phyloP scores from a whole-genome alignment of 92 coral and sea anemone species.

The Paragorgia papillata region DNA sequence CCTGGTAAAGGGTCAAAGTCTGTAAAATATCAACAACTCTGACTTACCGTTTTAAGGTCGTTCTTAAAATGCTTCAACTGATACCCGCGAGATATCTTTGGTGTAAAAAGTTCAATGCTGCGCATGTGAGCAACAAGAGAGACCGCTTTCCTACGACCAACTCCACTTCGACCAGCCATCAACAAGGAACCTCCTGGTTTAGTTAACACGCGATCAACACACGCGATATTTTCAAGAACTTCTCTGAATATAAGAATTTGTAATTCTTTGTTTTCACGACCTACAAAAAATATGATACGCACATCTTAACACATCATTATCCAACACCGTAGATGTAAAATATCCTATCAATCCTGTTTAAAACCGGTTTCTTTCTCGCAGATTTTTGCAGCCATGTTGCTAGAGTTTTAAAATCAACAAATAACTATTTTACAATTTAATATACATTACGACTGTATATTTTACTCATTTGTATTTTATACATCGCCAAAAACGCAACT shows the following conservation, averaged over 20 bases:
- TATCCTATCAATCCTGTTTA: too few species aligned
- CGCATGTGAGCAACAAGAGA: slow-evolving; percentile 98
- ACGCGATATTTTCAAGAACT: slow-evolving; percentile 92
- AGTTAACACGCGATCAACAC: slow-evolving; percentile 94
- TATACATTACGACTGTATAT: too few species aligned
- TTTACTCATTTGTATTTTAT: too few species aligned
- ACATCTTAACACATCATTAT: background rate
- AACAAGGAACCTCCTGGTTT: slow-evolving; percentile 92
- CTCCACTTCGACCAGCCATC: slow-evolving; percentile 99
- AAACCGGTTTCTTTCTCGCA: too few species aligned
- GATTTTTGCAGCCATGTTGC: too few species aligned
- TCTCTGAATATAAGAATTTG: slow-evolving; percentile 92
- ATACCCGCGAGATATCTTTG: slow-evolving; percentile 95
- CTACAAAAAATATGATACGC: too few species aligned
- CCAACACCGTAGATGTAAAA: background rate
- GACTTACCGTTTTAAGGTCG: slow-evolving; percentile 84
- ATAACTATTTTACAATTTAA: too few species aligned
- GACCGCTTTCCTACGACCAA: slow-evolving; percentile 97
- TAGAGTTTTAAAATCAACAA: too few species aligned
- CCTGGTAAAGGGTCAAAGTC: too few species aligned
- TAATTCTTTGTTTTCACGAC: slow-evolving; percentile 96
- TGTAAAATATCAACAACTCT: background rate
- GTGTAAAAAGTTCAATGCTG: slow-evolving; percentile 86
- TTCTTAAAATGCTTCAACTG: slow-evolving; percentile 91
- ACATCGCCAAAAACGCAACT: too few species aligned